Conservation (phyloP, 2,113 vertebrate species). For the Pollachius pollachius region DNA sequence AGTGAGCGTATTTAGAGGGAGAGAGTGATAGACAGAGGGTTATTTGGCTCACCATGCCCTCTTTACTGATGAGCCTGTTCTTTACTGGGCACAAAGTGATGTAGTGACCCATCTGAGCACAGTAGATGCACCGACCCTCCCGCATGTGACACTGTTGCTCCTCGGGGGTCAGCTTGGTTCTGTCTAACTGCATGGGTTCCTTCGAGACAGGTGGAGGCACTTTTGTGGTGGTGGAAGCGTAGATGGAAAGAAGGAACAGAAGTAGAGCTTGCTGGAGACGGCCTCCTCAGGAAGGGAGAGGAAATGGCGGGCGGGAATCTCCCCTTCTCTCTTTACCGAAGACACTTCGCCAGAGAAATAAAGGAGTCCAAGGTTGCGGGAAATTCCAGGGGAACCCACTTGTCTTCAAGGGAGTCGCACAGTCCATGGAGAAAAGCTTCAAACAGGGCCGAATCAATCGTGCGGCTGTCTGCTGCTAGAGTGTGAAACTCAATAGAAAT, state of each 20-base stretch:
- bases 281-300: background rate
- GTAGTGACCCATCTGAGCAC: background rate
- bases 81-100: background rate
- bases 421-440: background rate
- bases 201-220: background rate
- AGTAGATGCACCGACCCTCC: background rate
- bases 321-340: too few species aligned
- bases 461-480: background rate
- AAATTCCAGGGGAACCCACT: background rate
- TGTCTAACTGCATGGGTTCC: conserved; percentile 1
- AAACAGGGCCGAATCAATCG: background rate
- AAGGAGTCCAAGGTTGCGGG: too few species aligned
- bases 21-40: background rate
- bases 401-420: background rate
- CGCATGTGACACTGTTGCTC: background rate
- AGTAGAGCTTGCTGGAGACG: background rate
- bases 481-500: conserved; percentile 4
- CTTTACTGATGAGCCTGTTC: background rate
- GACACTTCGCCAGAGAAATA: too few species aligned
- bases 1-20: background rate
- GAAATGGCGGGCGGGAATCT: too few species aligned
- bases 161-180: background rate
- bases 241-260: background rate
- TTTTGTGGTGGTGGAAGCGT: background rate
- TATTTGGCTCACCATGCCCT: background rate